phyloP scores from a whole-genome alignment of 2,113 vertebrate species.

The Trinectes maculatus region DNA sequence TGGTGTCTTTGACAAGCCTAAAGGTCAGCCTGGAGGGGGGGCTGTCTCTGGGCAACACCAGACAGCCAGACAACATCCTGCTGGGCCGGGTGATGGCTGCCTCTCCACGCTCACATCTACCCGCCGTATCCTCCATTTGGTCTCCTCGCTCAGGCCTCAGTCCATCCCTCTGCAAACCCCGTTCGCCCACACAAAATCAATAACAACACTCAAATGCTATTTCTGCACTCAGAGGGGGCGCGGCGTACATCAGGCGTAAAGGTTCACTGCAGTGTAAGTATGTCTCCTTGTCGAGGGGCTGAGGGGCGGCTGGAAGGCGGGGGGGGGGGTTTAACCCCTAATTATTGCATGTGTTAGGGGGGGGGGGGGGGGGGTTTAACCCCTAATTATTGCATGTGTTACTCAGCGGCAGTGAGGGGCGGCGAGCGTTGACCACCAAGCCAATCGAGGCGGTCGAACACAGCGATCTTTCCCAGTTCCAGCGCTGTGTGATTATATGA shows the following conservation, averaged over 20 bases:
- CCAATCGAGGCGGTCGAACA: conserved; percentile 14
- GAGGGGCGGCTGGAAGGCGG: neutral
- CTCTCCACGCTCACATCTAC: conserved; percentile 46
- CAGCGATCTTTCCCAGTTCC: conserved; percentile 2
- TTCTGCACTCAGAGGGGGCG: conserved; percentile 54
- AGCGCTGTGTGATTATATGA: conserved; percentile 36
- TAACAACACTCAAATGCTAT: conserved; percentile 67
- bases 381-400: conserved; percentile 58
- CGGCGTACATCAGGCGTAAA: conserved; percentile 50
- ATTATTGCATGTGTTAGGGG: conserved; percentile 51
- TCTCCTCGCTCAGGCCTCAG: conserved; percentile 47
- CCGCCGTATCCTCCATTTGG: conserved; percentile 47
- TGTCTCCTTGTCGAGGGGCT: conserved; percentile 46
- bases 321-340: conserved; percentile 47
- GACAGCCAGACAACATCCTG: conserved; percentile 57
- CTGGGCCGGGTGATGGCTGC: conserved; percentile 56
- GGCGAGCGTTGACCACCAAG: conserved; percentile 23
- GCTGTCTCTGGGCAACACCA: conserved; percentile 15
- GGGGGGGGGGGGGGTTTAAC: conserved; percentile 37
- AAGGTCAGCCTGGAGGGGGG: conserved; percentile 57
- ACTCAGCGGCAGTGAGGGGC: conserved; percentile 35
- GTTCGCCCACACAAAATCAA: conserved; percentile 69
- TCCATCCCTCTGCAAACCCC: conserved; percentile 32
- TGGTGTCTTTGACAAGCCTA: conserved; percentile 40
- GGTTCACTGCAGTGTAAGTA: conserved; percentile 47